Base-by-base conservation (phyloP, 2,888 invertebrate species). In the Tillus elongatus region DNA sequence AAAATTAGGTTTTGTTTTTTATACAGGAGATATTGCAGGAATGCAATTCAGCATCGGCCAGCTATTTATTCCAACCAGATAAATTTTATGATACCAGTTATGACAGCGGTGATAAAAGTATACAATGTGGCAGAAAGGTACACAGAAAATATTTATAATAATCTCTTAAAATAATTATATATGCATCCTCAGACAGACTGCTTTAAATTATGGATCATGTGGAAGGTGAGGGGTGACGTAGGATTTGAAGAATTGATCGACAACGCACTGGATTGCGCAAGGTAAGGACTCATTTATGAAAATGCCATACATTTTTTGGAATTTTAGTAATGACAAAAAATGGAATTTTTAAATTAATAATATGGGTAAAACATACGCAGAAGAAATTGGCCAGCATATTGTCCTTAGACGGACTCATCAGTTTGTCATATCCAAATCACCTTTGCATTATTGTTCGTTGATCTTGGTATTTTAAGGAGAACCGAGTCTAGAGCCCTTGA, bases 121-220 rank as follows among this genome's bases (percentile, higher is more conserved):
- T 82, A 10, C 92, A 93, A 60, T 95, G 93, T 60, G 93, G 93
- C 0, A 73, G 93, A 15, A 92, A 92, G 71, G 85, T 74, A 46
- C 35, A 24, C 37, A 12, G n/a, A n/a, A n/a, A n/a, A n/a, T n/a
- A n/a, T n/a, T n/a, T 24, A 15, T n/a, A 28, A 29, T 3, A 35
- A 12, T 15, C 14, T 13, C 10, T 28, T 15, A 10, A 15, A n/a
- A n/a, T n/a, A n/a, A n/a, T n/a, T n/a, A n/a, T n/a, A n/a, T n/a
- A n/a, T n/a, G 8, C 11, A 24, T 10, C 10, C 30, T 14, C 53
- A 76, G 75, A 74, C 88, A 36, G 93, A 95, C 60, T 81, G 86
- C 1, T 82, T 92, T 58, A 95, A 95, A 64, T 71, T 93, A 3
- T 95, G 93, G 92, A 64, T 90, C 45, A 86, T 90, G 82, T 87